These are phyloP conservation scores for Engraulis encrasicolus DNA, from an alignment of 2,113 vertebrate species.

Conservation along the genomic window DNA sequence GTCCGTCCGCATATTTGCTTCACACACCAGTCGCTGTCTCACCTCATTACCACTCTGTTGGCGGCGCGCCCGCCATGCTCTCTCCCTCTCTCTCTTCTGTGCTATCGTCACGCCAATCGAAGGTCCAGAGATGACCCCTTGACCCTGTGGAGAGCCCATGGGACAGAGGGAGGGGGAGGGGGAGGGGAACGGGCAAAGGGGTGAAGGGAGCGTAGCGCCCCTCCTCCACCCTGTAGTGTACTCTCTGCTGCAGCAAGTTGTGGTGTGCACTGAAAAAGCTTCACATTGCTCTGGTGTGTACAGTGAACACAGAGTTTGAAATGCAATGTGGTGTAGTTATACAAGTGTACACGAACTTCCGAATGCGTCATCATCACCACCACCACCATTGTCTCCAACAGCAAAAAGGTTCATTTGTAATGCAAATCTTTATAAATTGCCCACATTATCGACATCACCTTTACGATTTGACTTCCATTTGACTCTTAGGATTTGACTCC, in stretches of 20 bases:
- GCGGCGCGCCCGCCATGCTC: constrained; percentile 40
- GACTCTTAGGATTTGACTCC: not conserved
- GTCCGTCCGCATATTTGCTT: constrained; percentile 19
- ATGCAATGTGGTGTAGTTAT: no score
- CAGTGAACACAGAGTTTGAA: no score
- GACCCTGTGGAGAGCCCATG: constrained; percentile 38
- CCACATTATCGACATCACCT: no score
- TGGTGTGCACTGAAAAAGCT: no score
- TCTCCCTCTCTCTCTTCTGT: constrained; percentile 43
- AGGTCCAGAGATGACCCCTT: constrained; percentile 41
- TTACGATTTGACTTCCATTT: no score
- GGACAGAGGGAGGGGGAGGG: constrained; percentile 31
- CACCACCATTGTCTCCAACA: not conserved
- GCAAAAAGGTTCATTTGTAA: no score
- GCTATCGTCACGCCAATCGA: constrained; percentile 42
- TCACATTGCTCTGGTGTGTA: no score
- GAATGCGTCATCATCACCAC: no score
- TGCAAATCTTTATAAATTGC: no score
- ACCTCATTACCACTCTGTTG: constrained; percentile 46
- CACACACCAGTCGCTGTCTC: constrained; percentile 38
- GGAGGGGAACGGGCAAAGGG: no score
- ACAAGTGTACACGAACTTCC: no score
- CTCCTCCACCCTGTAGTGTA: constrained; percentile 27
- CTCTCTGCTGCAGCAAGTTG: constrained; percentile 23
- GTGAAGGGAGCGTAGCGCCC: constrained; percentile 24